Conservation (phyloP, 2,113 vertebrate species). For the Lepisosteus osseus region DNA sequence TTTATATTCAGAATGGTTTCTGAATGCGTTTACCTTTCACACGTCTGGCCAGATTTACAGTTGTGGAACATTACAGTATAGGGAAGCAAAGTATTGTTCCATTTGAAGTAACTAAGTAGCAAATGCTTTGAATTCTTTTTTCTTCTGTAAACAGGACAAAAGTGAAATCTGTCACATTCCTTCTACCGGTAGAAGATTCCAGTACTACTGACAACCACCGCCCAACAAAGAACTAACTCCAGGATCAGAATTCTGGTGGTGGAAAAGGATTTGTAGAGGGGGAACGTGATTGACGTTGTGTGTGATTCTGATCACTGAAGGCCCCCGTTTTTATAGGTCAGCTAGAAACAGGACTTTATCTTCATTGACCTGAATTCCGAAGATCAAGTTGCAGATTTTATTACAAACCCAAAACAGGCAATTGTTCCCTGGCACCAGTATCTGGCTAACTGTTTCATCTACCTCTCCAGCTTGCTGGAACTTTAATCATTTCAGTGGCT, state of each 20-base stretch:
- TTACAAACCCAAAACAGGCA: constrained; percentile 34
- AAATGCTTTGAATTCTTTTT: constrained; percentile 8
- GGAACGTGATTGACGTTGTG: background rate
- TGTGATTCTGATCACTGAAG: constrained; percentile 34
- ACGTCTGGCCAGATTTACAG: too few relatives aligned
- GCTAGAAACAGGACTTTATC: constrained; percentile 49
- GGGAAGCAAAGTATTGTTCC: background rate
- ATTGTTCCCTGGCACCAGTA: too few relatives aligned
- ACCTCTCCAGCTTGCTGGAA: too few relatives aligned
- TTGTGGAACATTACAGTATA: background rate
- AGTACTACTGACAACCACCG: constrained; percentile 65
- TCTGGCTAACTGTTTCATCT: too few relatives aligned
- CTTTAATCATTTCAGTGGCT: too few relatives aligned
- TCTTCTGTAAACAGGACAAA: constrained; percentile 70
- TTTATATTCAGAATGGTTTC: too few relatives aligned
- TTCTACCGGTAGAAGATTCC: constrained; percentile 72
- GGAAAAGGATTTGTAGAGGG: constrained; percentile 68
- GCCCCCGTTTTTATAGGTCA: constrained; percentile 34
- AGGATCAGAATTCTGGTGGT: constrained; percentile 57
- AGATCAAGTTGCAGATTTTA: constrained; percentile 61
- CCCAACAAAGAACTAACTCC: constrained; percentile 49
- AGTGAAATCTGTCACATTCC: constrained; percentile 87
- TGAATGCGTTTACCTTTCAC: too few relatives aligned
- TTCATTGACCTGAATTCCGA: constrained; percentile 54
- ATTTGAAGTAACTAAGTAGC: background rate